Evolutionary conservation across 1,140 invertebrate genomes (phyloP).

Genomic region (Monomorium pharaonis): DNA sequence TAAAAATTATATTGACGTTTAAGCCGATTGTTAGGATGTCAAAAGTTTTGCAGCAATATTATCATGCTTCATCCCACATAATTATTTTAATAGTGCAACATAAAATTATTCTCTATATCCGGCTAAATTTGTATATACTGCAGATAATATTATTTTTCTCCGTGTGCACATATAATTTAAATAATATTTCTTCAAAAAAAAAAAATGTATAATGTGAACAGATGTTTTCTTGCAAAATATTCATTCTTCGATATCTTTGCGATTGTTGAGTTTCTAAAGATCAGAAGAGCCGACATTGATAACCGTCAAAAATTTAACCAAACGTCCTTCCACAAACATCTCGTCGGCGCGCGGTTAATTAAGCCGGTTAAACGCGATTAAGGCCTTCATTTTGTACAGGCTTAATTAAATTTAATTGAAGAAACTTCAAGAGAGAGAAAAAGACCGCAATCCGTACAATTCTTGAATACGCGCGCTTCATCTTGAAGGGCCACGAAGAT

Average conservation of each 20-base stretch:
- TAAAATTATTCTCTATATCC: no score
- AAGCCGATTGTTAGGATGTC: no score
- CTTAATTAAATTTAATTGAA: constrained; percentile 70
- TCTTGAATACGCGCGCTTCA: constrained; percentile 24
- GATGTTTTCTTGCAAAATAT: background rate
- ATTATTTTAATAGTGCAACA: no score
- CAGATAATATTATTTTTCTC: no score
- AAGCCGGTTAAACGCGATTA: constrained; percentile 43
- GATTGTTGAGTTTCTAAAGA: background rate
- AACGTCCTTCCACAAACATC: constrained; percentile 35
- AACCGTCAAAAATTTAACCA: constrained; percentile 29
- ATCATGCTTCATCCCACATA: no score
- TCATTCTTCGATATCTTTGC: background rate
- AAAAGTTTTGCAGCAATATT: no score
- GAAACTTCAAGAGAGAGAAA: constrained; percentile 39
- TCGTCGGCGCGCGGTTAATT: constrained; percentile 30
- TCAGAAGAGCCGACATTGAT: constrained; percentile 59
- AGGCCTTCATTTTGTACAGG: constrained; percentile 21
- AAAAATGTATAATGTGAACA: background rate
- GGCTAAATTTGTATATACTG: no score
- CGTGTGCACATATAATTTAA: background rate
- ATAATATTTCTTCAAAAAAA: background rate
- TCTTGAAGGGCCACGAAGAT: background rate
- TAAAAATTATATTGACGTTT: no score
- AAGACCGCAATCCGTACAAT: constrained; percentile 9